Conservation (phyloP, 1,140 invertebrate species). For the Radopholus similis region DNA sequence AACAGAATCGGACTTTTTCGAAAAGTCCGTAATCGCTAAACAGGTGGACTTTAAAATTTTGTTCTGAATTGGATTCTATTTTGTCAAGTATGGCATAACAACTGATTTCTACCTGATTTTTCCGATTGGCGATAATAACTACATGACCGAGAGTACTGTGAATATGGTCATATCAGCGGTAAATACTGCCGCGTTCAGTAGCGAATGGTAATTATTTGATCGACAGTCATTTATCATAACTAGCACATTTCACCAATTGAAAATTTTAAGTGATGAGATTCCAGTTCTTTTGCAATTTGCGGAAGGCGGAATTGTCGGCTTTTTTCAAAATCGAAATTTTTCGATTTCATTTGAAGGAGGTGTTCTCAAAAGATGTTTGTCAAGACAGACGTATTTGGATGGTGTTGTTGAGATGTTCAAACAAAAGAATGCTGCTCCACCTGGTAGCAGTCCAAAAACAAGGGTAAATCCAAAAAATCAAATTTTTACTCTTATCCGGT, state of each 20-base stretch:
- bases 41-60: conserved; percentile 6
- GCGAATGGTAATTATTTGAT: conserved; percentile 25
- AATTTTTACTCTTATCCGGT: neutral
- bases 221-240: conserved; percentile 9
- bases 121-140: conserved; percentile 16
- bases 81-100: conserved; percentile 34
- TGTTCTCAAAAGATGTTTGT: conserved; percentile 15
- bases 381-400: conserved; percentile 33
- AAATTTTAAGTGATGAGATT: conserved; percentile 35
- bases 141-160: conserved; percentile 7
- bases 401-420: conserved; percentile 40
- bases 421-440: conserved; percentile 21
- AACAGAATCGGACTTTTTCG: neutral
- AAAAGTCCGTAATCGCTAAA: neutral
- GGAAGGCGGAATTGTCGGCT: conserved; percentile 12
- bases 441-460: no score
- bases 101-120: conserved; percentile 31
- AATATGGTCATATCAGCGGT: conserved; percentile 36
- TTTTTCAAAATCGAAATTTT: conserved; percentile 33
- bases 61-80: neutral
- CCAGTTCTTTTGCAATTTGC: conserved; percentile 37
- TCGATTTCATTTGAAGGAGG: conserved; percentile 27
- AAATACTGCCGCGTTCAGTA: conserved; percentile 22
- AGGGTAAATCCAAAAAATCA: neutral
- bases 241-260: no score